Conservation (phyloP, 2,888 invertebrate genomes). For the Omphaloscelis lunosa region DNA sequence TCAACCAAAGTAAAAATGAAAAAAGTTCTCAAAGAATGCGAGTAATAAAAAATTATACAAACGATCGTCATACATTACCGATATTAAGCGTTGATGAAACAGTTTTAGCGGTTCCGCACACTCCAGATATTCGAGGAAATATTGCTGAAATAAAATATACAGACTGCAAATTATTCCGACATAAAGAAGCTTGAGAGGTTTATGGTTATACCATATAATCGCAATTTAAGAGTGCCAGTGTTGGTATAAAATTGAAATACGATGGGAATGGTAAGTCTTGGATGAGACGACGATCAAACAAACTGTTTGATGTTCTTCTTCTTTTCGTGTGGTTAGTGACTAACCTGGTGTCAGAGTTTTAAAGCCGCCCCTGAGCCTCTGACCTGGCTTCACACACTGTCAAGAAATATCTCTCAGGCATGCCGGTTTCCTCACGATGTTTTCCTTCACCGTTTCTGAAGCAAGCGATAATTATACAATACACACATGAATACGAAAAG, state of each 20-base stretch:
- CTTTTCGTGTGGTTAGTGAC: no score
- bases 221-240: slow-evolving; percentile 75
- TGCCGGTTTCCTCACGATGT: no score
- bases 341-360: no score
- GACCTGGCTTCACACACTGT: no score
- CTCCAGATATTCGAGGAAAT: slow-evolving; percentile 73
- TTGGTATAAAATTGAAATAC: slow-evolving; percentile 76
- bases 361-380: no score
- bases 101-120: slow-evolving; percentile 72
- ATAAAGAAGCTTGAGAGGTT: slow-evolving; percentile 80
- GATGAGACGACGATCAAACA: slow-evolving; percentile 14
- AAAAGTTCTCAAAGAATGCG: slow-evolving; percentile 66
- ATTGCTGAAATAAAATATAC: slow-evolving; percentile 77
- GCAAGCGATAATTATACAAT: no score
- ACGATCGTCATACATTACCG: slow-evolving; percentile 76
- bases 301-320: not conserved
- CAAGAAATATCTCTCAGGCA: no score
- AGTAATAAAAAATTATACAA: slow-evolving; percentile 76
- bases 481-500: no score
- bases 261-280: slow-evolving; percentile 33
- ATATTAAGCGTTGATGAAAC: slow-evolving; percentile 80
- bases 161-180: slow-evolving; percentile 81
- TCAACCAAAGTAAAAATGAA: slow-evolving; percentile 66
- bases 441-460: no score
- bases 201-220: slow-evolving; percentile 78